Evolutionary conservation across 2,113 vertebrate species (phyloP).

Genomic region (Bombycilla garrulus): DNA sequence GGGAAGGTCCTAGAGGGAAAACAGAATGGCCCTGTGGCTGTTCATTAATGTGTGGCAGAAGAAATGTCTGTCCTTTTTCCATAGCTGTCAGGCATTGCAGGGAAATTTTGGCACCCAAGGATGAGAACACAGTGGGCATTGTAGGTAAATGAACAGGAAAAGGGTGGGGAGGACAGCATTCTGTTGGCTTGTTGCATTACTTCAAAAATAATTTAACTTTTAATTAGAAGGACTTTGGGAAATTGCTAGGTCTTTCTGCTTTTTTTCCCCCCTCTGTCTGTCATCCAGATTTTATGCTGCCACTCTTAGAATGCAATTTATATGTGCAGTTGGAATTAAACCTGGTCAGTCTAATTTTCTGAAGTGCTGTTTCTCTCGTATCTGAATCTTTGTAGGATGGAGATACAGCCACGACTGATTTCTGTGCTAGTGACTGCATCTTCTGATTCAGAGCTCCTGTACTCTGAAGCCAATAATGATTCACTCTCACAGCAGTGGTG

Average conservation of each 20-base stretch:
- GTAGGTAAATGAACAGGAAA: background rate
- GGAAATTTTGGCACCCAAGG: background rate
- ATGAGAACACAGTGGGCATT: background rate
- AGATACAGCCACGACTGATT: background rate
- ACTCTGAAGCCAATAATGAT: constrained; percentile 40
- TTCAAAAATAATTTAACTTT: background rate
- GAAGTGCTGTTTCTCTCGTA: background rate
- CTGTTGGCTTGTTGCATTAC: background rate
- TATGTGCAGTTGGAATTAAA: background rate
- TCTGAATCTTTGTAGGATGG: background rate
- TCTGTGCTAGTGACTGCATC: background rate
- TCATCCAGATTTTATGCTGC: background rate
- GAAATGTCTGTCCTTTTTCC: background rate
- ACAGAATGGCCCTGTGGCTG: rapidly evolving
- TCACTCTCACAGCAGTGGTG: constrained; percentile 57
- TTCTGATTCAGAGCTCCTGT: constrained; percentile 15
- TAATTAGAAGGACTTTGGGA: background rate
- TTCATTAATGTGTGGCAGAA: background rate
- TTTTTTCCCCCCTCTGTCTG: background rate
- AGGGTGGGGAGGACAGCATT: background rate
- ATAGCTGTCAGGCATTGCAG: background rate
- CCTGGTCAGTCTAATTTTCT: background rate
- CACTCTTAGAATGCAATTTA: background rate
- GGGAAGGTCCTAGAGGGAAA: background rate
- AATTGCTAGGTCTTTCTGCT: background rate